phyloP scores from a whole-genome alignment of 2,888 invertebrate genomes.

The Synanthedon formicaeformis region DNA sequence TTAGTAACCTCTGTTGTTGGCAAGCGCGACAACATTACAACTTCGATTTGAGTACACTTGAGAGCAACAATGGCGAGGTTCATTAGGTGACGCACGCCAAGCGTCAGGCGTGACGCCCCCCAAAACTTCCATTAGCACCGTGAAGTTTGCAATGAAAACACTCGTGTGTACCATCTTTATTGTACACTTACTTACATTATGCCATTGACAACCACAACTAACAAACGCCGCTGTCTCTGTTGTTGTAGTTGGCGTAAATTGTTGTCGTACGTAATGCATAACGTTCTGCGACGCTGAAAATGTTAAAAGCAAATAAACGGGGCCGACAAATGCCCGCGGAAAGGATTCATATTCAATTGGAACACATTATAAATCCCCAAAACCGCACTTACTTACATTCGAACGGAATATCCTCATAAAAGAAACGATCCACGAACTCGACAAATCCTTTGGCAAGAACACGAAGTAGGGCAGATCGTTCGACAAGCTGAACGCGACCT shows the following conservation, averaged over 20 bases:
- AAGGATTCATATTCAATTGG: conserved; percentile 36
- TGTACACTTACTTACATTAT: conserved; percentile 60
- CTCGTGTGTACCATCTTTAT: conserved; percentile 47
- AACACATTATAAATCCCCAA: conserved; percentile 57
- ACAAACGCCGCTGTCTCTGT: conserved; percentile 25
- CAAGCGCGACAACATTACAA: conserved; percentile 33
- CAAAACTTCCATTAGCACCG: conserved; percentile 44
- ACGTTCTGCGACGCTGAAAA: conserved; percentile 8
- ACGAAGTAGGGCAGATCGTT: conserved; percentile 66
- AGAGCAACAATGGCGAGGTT: conserved; percentile 57
- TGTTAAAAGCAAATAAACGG: conserved; percentile 15
- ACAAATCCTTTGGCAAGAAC: conserved; percentile 68
- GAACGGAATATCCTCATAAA: conserved; percentile 57
- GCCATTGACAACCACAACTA: conserved; percentile 57
- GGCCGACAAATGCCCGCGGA: conserved; percentile 24
- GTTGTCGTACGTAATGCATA: not conserved
- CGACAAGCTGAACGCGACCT: conserved; percentile 61
- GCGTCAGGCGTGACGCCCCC: conserved; percentile 61
- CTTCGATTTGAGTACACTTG: conserved; percentile 56
- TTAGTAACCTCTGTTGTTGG: conserved; percentile 27
- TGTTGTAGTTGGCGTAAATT: conserved; percentile 14
- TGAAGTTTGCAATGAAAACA: conserved; percentile 57
- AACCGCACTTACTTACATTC: conserved; percentile 58
- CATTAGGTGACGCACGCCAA: conserved; percentile 62
- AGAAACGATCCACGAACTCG: conserved; percentile 62